Evolutionary conservation across 2,888 invertebrate genomes (phyloP).

Genomic region (Scotopteryx bipunctaria): DNA sequence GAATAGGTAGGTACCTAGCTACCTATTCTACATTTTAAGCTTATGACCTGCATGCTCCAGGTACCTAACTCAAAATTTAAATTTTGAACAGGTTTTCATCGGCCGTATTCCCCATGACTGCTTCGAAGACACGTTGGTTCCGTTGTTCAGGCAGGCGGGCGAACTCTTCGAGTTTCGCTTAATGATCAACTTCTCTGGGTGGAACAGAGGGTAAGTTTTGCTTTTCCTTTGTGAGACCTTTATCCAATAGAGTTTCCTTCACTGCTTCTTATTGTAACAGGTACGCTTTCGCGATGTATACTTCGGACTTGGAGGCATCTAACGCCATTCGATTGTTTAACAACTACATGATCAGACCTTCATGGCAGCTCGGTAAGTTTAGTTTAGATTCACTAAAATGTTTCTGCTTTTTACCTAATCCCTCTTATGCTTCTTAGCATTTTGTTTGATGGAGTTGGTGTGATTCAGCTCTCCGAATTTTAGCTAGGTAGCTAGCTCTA

Average conservation of each 20-base stretch:
- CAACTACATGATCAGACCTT: conserved; percentile 86
- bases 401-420: too few relatives aligned
- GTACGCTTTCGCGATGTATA: conserved; percentile 88
- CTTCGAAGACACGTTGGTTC: conserved; percentile 86
- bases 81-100: conserved; percentile 74
- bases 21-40: too few relatives aligned
- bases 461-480: too few relatives aligned
- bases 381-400: too few relatives aligned
- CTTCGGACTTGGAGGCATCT: conserved; percentile 83
- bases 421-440: too few relatives aligned
- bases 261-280: conserved; percentile 51
- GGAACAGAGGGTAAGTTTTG: conserved; percentile 85
- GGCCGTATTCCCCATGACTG: conserved; percentile 87
- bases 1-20: neutral
- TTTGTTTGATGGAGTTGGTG: too few relatives aligned
- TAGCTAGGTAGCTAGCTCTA: too few relatives aligned
- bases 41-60: too few relatives aligned
- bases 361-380: conserved; percentile 81
- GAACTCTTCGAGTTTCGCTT: conserved; percentile 88
- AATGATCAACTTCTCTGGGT: conserved; percentile 90
- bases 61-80: neutral
- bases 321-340: conserved; percentile 86
- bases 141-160: conserved; percentile 83
- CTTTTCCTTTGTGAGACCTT: neutral
- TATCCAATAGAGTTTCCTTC: neutral